Evolutionary conservation across 2,113 vertebrate genomes (phyloP), one percentile per base, ranked within the genome.

Genomic region (Clupea harengus): DNA sequence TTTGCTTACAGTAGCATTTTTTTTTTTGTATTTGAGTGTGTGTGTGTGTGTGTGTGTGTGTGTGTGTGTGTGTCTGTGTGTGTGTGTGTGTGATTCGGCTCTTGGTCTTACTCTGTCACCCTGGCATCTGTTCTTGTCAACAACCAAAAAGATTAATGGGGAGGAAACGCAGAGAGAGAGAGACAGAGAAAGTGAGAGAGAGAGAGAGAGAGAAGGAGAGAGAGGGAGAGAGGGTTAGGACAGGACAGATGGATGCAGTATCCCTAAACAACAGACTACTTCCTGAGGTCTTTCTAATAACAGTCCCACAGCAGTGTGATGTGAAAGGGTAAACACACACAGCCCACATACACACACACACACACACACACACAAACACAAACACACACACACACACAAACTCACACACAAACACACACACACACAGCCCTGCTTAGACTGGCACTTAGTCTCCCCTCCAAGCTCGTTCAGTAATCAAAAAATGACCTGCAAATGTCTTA

Each of bases 401-500:
- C 39, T 1, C 39, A 39, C 39, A 1, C 39, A 39, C 39, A 39
- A 1, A 39, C 39, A 39, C 39, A 39, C 39, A 39, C 39, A 39
- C 1, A 67, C 9, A 67, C 8, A 67, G n/a, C 64, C 64, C 39
- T 39, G 28, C 72, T 39, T 78, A 39, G 39, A 39, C 72, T 72
- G 15, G 28, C 32, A 11, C 72, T 39, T 39, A 78, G 28, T 90
- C 88, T 86, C 84, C 83, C 60, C 45, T 87, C 39, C 39, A 78
- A 87, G 86, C 87, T 84, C 88, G 82, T 90, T 91, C 91, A 91
- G 92, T 92, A 90, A 90, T 92, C 92, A 91, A 90, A 89, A 88
- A 90, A 90, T 88, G 8, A 87, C 93, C 93, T 91, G 94, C 91
- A 87, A 92, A 88, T 92, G 83, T 91, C 92, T 93, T 94, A 88